Evolutionary conservation across 1,140 invertebrate genomes (phyloP).

Genomic region (Aphelenchoides fujianensis): DNA sequence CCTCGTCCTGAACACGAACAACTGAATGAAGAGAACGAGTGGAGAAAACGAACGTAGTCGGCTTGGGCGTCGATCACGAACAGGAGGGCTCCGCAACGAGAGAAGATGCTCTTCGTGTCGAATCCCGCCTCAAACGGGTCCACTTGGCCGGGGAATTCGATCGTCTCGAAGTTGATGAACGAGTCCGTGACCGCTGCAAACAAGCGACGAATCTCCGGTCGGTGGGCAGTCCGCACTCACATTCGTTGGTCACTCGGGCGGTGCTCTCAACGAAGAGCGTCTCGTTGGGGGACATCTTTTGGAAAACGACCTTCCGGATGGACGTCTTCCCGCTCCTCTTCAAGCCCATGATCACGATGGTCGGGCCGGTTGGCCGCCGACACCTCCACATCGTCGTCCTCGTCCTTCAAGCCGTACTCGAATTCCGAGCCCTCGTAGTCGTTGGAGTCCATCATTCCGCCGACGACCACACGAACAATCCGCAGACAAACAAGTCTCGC

Average conservation of each 20-base stretch:
- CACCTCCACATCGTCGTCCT: conserved; percentile 47
- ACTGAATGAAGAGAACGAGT: too few relatives aligned
- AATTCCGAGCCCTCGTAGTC: conserved; percentile 28
- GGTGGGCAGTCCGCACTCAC: conserved; percentile 63
- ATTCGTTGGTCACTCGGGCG: conserved; percentile 96
- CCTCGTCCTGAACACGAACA: conserved; percentile 74
- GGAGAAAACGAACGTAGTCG: too few relatives aligned
- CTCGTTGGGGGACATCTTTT: conserved; percentile 99
- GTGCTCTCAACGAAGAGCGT: conserved; percentile 98
- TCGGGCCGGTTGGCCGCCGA: conserved; percentile 41
- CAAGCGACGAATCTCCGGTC: conserved; percentile 48
- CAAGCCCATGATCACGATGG: conserved; percentile 46
- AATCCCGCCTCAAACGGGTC: conserved; percentile 94
- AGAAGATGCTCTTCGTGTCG: conserved; percentile 90
- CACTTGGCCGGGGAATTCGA: conserved; percentile 98
- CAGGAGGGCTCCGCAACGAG: conserved; percentile 79
- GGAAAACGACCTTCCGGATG: conserved; percentile 99
- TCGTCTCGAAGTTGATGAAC: conserved; percentile 99
- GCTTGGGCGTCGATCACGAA: conserved; percentile 98
- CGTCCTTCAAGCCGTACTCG: conserved; percentile 38
- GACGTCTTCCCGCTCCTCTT: conserved; percentile 94
- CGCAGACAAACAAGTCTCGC: not conserved
- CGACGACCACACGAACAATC: not conserved
- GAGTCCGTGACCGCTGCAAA: conserved; percentile 83
- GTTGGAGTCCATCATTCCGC: not conserved